phyloP scores from a whole-genome alignment of 2,888 invertebrate species.

The Acrobasis consociella region DNA sequence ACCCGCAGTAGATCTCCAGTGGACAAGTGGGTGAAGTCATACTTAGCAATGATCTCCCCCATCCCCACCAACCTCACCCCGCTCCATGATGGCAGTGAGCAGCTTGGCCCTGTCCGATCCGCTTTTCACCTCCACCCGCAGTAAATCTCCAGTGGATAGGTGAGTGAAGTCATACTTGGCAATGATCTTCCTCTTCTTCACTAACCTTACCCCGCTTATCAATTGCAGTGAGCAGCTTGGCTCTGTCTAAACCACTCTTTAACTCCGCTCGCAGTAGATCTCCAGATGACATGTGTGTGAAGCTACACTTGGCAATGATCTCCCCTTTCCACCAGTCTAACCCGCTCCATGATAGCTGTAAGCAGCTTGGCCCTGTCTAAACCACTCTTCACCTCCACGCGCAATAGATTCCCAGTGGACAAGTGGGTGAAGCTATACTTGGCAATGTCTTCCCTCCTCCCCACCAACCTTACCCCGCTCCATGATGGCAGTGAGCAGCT shows the following conservation, averaged over 20 bases:
- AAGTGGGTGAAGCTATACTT: conserved; percentile 90
- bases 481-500: background rate
- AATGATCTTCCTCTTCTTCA: conserved; percentile 85
- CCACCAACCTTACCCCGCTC: background rate
- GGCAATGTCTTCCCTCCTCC: too few relatives aligned
- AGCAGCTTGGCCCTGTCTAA: conserved; percentile 93
- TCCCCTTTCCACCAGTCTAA: conserved; percentile 36
- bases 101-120: background rate
- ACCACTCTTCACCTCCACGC: conserved; percentile 94
- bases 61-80: conserved; percentile 73
- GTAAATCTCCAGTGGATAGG: background rate
- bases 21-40: conserved; percentile 93
- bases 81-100: conserved; percentile 88
- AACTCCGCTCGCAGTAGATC: conserved; percentile 78
- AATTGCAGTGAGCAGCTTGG: conserved; percentile 88
- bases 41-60: too few relatives aligned
- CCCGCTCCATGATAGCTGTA: conserved; percentile 92
- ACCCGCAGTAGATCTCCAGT: conserved; percentile 96
- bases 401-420: conserved; percentile 95
- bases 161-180: conserved; percentile 86
- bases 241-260: conserved; percentile 92
- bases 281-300: background rate
- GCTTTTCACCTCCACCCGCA: background rate
- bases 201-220: background rate
- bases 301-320: conserved; percentile 93